Evolutionary conservation across 2,113 vertebrate genomes (phyloP), one percentile per base, ranked within the genome.

Genomic region (Climacteris rufus): DNA sequence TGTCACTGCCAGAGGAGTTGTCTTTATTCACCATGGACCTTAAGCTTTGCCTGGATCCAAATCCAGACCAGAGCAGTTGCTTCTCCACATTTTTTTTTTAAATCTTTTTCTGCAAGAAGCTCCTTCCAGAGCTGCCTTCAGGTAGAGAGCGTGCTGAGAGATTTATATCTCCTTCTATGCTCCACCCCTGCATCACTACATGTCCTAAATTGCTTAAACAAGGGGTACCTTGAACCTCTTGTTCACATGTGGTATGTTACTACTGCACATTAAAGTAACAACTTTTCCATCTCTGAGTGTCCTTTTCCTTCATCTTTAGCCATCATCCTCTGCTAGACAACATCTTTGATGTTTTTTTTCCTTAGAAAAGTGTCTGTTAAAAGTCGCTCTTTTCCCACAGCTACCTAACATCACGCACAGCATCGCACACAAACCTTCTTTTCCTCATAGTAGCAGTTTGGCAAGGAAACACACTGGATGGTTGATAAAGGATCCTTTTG

Each of bases 21-120:
- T 59, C 81, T 83, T 72, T 35, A 40, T 15, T 60, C 40, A 42
- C 24, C 33, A 52, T 0, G 0, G 49, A 35, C 7, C 0, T 35
- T 33, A 15, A 85, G 21, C 33, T 89, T 78, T 72, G 42, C 31
- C 52, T 83, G 57, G 24, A 84, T 50, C 63, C 75, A 42, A 87
- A 52, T 30, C 54, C n/a, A 53, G 35, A 21, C 42, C 30, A 28
- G 13, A 77, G 35, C 9, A 12, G 25, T 14, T 69, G 35, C 7
- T 56, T 71, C 37, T 71, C 39, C 27, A 37, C 19, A 15, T 28
- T 47, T 61, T 54, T 66, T 4, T 27, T 76, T 66, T 70, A 78
- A 77, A 64, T 4, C 20, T 6, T 40, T 65, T 76, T 90, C 65
- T 37, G 15, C 57, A 60, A 50, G 24, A 25, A 54, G 40, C 19